phyloP scores from a whole-genome alignment of 1,140 invertebrate species.

The Holotrichia oblita region DNA sequence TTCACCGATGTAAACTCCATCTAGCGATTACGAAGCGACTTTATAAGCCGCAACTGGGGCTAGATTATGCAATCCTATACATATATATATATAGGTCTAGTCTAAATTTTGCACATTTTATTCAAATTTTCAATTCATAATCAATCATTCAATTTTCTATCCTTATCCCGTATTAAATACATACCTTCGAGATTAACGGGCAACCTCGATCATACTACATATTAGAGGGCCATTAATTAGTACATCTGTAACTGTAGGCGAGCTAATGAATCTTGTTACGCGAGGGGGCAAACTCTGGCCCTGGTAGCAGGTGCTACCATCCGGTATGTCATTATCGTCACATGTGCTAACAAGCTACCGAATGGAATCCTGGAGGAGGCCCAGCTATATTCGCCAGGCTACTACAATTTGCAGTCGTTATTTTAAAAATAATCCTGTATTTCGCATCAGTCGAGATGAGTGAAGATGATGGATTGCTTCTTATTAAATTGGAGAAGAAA shows the following conservation, averaged over 20 bases:
- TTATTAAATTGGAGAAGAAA: too few species aligned
- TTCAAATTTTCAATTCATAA: too few species aligned
- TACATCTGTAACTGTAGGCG: conserved; percentile 19
- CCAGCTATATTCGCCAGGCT: too few species aligned
- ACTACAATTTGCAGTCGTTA: too few species aligned
- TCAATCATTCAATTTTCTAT: too few species aligned
- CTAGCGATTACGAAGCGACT: background rate
- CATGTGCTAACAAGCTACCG: conserved; percentile 30
- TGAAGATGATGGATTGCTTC: too few species aligned
- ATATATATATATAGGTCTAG: background rate
- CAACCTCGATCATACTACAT: background rate
- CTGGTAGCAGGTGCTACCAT: background rate
- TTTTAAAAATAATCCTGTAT: too few species aligned
- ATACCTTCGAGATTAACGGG: background rate
- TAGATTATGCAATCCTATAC: background rate
- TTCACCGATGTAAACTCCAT: conserved; percentile 11
- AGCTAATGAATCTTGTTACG: conserved; percentile 32
- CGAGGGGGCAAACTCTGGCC: background rate
- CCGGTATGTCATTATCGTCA: conserved; percentile 22
- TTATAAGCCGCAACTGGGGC: background rate
- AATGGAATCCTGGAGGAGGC: background rate
- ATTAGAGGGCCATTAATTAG: conserved; percentile 33
- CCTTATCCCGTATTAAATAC: background rate
- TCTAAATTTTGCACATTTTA: background rate
- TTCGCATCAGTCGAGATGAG: too few species aligned